These are phyloP conservation scores for Hypanus sabinus DNA, from an alignment of 2,113 vertebrate genomes.

Conservation along the genomic window DNA sequence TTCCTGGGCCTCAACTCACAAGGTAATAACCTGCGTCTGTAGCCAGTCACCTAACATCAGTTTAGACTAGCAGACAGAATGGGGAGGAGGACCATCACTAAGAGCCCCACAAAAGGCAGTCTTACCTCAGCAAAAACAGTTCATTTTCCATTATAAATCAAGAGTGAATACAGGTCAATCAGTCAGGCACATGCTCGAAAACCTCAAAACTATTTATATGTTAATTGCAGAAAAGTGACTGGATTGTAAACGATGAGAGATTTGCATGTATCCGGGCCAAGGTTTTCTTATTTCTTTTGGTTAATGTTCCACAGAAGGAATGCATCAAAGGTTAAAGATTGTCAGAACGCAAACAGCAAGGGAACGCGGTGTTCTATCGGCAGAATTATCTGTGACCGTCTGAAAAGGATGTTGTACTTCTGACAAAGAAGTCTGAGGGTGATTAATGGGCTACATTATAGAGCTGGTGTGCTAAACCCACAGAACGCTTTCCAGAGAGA, in stretches of 20 bases:
- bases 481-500: too few species aligned
- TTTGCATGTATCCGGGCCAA: neutral
- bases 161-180: neutral
- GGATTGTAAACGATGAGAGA: neutral
- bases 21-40: neutral
- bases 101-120: neutral
- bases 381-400: neutral
- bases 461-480: neutral
- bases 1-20: neutral
- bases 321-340: conserved; percentile 19
- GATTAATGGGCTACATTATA: neutral
- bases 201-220: neutral
- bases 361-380: neutral
- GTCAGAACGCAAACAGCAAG: neutral
- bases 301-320: conserved; percentile 25
- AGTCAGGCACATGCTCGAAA: neutral
- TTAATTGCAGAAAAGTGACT: neutral
- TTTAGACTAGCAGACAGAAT: neutral
- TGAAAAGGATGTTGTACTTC: neutral
- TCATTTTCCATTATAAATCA: neutral
- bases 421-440: neutral
- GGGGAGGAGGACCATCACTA: neutral
- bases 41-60: neutral
- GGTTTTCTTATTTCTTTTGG: neutral
- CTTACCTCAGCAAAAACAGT: neutral